A percentile compares a stretch with the other conserved stretches of the same genome.
phyloP scores from a whole-genome alignment of 2,888 invertebrate species.

The Andrena chrysosceles region DNA sequence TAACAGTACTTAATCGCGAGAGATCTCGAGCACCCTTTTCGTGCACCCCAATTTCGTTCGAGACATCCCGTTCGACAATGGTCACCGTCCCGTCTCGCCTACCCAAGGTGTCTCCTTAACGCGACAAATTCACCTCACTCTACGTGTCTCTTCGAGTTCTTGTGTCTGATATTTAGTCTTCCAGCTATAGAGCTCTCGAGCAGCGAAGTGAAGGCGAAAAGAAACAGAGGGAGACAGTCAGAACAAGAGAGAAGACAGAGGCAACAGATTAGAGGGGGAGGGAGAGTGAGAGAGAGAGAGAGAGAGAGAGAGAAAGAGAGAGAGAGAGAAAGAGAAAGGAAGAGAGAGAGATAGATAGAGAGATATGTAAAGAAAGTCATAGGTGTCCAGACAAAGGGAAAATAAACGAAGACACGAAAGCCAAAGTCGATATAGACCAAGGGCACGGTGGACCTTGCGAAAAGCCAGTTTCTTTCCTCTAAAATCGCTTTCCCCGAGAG shows the following conservation, averaged over 20 bases:
- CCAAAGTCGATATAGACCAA: constrained; percentile 54
- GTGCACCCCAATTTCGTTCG: background rate
- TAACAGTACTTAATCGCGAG: too few relatives aligned
- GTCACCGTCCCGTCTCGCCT: constrained; percentile 1
- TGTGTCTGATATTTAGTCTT: constrained; percentile 38
- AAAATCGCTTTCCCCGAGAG: constrained; percentile 12
- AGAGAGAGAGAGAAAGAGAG: background rate
- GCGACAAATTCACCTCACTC: background rate
- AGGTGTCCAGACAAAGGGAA: constrained; percentile 52
- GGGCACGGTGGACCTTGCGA: constrained; percentile 40
- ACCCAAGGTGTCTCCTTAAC: background rate
- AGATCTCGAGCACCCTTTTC: too few relatives aligned
- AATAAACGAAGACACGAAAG: constrained; percentile 66
- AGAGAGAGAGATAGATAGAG: constrained; percentile 27
- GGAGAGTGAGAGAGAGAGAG: constrained; percentile 21
- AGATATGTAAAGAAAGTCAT: constrained; percentile 52
- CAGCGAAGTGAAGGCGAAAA: constrained; percentile 57
- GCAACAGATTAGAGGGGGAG: constrained; percentile 17
- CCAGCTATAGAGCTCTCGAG: constrained; percentile 56
- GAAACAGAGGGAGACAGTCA: constrained; percentile 44
- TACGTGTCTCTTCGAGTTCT: constrained; percentile 23
- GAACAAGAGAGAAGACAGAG: constrained; percentile 17
- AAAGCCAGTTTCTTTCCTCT: constrained; percentile 31
- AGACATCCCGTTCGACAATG: constrained; percentile 7
- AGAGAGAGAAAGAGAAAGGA: constrained; percentile 28